Evolutionary conservation across 2,797 vertebrate genomes (phyloP), one percentile per base, ranked within the genome.

Genomic region (Notamacropus eugenii): DNA sequence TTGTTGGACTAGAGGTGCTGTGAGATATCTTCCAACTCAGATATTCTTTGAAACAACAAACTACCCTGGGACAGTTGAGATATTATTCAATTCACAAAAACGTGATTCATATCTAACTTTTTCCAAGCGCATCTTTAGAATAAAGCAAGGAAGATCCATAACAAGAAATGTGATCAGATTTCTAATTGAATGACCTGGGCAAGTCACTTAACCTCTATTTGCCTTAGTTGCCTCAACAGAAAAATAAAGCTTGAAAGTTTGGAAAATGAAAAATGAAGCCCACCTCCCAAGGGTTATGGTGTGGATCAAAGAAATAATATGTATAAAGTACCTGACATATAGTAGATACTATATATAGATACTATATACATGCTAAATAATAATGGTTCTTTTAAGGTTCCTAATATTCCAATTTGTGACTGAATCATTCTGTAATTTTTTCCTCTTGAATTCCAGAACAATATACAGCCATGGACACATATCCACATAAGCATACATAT

Each of bases 51-150:
- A 96, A 94, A 95, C 82, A 52, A 50, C 57, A 94, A 92, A 59
- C 11, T 96, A 19, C 28, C 34, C 50, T 34, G 54, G 62, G 24
- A 27, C 9, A 58, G 29, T 16, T 67, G 94, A 97, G 52, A 82
- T 91, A 95, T 87, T 87, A 95, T 40, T 24, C 91, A 58, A 94
- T 93, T 94, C 94, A 62, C 82, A 62, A 94, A 97, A 96, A 96
- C 95, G 29, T 52, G 12, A 6, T 74, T 93, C 94, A 62, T 28
- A 3, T 5, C 82, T 13, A 50, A 50, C 34, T 87, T 96, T 95
- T 93, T 50, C 94, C 57, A 34, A 93, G 24, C 22, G 92, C 4
- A 93, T 31, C 50, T 3, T 90, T 59, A 94, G 50, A 95, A 57
- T 82, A 97, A 93, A 91, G 56, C 11, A 87, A 93, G 55, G 40